Conservation (phyloP, 2,888 invertebrate genomes). For the Temnothorax unifasciatus region DNA sequence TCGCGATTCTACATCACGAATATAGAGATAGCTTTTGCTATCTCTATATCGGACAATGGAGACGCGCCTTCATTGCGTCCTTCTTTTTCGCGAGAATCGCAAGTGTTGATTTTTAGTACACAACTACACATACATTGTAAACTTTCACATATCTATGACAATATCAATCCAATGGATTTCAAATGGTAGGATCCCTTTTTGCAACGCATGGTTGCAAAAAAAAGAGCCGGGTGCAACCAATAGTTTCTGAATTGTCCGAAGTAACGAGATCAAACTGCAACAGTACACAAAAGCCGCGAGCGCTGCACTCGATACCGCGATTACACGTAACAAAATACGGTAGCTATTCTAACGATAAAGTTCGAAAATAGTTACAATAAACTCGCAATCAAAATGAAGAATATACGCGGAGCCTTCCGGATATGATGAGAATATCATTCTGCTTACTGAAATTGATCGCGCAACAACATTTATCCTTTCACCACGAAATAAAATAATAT, state of each 20-base stretch:
- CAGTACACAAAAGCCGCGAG: conserved; percentile 11
- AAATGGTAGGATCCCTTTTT: conserved; percentile 4
- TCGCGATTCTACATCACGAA: conserved; percentile 4
- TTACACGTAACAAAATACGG: conserved; percentile 29
- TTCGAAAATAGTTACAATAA: conserved; percentile 18
- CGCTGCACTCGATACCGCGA: background rate
- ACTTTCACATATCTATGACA: background rate
- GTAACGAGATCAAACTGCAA: conserved; percentile 37
- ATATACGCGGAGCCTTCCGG: background rate
- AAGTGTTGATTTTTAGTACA: background rate
- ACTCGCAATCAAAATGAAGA: conserved; percentile 5
- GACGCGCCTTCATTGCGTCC: background rate
- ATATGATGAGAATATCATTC: background rate
- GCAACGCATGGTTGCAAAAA: background rate
- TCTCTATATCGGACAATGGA: background rate
- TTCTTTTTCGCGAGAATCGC: background rate
- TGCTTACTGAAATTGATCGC: background rate
- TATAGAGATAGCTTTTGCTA: conserved; percentile 4
- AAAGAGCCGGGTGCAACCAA: background rate
- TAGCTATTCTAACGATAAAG: background rate
- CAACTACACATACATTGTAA: background rate
- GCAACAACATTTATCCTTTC: background rate
- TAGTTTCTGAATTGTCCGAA: conserved; percentile 10
- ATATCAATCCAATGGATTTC: conserved; percentile 9
- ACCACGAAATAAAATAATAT: background rate